phyloP scores from a whole-genome alignment of 2,888 invertebrate genomes.

The Hipparchia sbordonii region DNA sequence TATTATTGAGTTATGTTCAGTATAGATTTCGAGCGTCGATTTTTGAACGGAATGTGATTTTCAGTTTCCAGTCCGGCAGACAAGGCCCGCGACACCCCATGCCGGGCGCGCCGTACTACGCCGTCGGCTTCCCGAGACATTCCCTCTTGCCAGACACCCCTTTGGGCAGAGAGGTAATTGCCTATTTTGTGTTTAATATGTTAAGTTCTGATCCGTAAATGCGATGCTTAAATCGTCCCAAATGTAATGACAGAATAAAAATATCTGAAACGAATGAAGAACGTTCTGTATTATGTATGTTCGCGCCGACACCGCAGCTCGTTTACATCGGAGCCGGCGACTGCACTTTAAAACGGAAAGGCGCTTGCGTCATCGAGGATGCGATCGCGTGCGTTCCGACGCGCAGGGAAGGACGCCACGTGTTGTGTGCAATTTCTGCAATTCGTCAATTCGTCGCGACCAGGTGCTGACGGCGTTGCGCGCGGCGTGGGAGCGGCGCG shows the following conservation, averaged over 20 bases:
- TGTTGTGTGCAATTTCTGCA: not conserved
- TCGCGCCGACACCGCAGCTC: no score
- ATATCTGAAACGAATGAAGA: no score
- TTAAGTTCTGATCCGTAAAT: not conserved
- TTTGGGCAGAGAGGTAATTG: constrained; percentile 83
- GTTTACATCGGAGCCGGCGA: no score
- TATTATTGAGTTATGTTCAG: not conserved
- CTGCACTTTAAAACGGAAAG: no score
- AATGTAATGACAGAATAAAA: no score
- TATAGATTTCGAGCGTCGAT: not conserved
- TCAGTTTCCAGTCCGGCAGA: constrained; percentile 92
- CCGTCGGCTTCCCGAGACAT: constrained; percentile 92
- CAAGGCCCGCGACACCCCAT: constrained; percentile 91
- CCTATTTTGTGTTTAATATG: not conserved
- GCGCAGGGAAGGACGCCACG: no score
- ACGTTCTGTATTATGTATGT: no score
- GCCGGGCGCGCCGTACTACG: constrained; percentile 93
- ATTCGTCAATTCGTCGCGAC: not conserved
- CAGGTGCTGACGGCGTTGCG: constrained; percentile 88
- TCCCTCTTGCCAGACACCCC: constrained; percentile 93
- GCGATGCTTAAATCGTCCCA: no score
- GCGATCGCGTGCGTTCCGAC: no score
- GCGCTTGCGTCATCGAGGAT: no score
- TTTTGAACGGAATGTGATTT: not conserved
- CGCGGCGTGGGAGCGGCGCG: constrained; percentile 91